Evolutionary conservation across 1,140 invertebrate genomes (phyloP).

Genomic region (Scaptomyza pallida): DNA sequence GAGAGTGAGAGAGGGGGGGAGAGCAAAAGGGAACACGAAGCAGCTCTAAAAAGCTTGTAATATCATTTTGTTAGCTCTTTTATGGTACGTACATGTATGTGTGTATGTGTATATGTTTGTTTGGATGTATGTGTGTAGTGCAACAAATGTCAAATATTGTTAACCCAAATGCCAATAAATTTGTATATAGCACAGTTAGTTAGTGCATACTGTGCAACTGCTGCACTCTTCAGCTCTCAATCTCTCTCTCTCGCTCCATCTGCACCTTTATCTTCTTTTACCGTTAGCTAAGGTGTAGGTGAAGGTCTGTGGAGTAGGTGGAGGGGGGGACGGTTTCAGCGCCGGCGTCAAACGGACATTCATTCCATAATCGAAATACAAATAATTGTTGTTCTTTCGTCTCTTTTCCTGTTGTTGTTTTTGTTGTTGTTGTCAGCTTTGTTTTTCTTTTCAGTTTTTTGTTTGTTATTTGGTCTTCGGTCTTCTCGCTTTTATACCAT

Average conservation of each 20-base stretch:
- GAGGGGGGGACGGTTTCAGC: neutral
- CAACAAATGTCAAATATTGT: too few relatives aligned
- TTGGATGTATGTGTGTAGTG: too few relatives aligned
- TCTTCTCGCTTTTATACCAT: slow-evolving; percentile 26
- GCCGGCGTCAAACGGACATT: slow-evolving; percentile 21
- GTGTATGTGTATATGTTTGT: neutral
- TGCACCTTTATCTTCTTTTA: neutral
- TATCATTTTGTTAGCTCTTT: slow-evolving; percentile 1
- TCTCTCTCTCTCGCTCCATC: neutral
- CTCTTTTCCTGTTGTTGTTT: neutral
- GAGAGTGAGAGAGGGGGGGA: too few relatives aligned
- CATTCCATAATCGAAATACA: slow-evolving; percentile 40
- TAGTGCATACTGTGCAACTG: neutral
- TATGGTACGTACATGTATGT: neutral
- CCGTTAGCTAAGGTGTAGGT: neutral
- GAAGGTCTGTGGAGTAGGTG: neutral
- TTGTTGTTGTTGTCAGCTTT: too few relatives aligned
- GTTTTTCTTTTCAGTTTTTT: neutral
- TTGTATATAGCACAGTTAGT: slow-evolving; percentile 25
- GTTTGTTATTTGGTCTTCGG: slow-evolving; percentile 17
- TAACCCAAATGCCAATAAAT: slow-evolving; percentile 20
- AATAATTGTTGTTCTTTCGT: slow-evolving; percentile 23
- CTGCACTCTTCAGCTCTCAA: neutral
- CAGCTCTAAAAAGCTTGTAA: neutral
- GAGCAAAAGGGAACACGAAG: neutral